phyloP scores from a whole-genome alignment of 2,113 vertebrate genomes.

The Corythoichthys haematopterus region DNA sequence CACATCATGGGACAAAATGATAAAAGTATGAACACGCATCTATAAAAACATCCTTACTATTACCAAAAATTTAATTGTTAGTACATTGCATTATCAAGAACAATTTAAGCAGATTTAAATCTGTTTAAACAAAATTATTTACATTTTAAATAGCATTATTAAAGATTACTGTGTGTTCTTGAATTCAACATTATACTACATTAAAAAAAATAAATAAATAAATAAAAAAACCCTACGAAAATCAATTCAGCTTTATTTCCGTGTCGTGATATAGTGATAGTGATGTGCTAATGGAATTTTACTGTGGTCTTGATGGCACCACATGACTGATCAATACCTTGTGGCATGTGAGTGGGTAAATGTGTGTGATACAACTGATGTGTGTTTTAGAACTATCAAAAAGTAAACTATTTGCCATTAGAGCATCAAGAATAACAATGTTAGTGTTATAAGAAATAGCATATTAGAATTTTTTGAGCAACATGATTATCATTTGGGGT shows the following conservation, averaged over 20 bases:
- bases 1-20: background rate
- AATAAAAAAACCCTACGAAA: background rate
- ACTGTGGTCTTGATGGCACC: conserved; percentile 22
- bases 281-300: conserved; percentile 54
- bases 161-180: background rate
- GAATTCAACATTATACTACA: background rate
- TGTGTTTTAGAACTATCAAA: background rate
- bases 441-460: background rate
- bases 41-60: too few species aligned
- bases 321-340: conserved; percentile 57
- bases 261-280: background rate
- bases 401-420: background rate
- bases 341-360: conserved; percentile 28
- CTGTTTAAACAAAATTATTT: background rate
- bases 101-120: conserved; percentile 1
- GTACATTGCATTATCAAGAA: background rate
- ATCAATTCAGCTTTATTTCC: conserved; percentile 15
- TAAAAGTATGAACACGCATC: background rate
- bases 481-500: background rate
- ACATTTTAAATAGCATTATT: background rate
- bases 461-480: background rate
- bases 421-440: background rate
- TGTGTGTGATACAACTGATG: conserved; percentile 2
- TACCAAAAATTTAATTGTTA: background rate
- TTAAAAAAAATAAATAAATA: background rate